These are phyloP conservation scores for Mus spretus DNA, from an alignment of 2,797 vertebrate genomes.

Conservation along the genomic window DNA sequence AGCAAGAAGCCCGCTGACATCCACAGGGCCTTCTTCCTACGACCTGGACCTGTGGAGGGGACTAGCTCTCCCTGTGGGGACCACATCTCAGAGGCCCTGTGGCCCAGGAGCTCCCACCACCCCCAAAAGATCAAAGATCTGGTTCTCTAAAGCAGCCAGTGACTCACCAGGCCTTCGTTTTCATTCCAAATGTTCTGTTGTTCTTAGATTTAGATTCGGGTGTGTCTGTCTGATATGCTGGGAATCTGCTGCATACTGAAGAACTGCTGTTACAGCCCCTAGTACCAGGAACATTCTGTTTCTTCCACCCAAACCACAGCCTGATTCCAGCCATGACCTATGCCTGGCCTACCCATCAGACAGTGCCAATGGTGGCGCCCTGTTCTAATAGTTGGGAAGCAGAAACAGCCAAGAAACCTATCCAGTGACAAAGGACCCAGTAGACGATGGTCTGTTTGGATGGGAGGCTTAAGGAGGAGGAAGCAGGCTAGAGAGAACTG, in stretches of 20 bases:
- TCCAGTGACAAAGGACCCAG: rapidly evolving
- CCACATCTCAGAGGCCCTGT: neutral
- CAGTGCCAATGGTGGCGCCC: neutral
- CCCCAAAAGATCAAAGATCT: neutral
- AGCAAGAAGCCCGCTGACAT: neutral
- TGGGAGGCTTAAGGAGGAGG: no score
- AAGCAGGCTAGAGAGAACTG: neutral
- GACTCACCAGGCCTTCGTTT: neutral
- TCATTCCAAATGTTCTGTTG: neutral
- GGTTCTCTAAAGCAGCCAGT: neutral
- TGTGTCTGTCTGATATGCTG: neutral
- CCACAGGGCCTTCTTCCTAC: neutral
- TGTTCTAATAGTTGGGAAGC: neutral
- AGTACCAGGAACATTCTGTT: neutral
- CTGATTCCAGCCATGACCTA: neutral
- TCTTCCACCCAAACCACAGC: neutral
- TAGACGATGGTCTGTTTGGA: neutral
- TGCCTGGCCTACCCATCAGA: neutral
- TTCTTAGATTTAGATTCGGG: neutral
- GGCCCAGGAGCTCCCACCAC: neutral
- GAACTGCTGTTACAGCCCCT: neutral
- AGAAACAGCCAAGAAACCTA: neutral
- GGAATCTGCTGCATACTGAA: neutral
- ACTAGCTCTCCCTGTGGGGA: rapidly evolving
- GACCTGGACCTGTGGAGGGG: rapidly evolving